Conservation (phyloP, 1,140 invertebrate species). For the Drosophila burlai region DNA sequence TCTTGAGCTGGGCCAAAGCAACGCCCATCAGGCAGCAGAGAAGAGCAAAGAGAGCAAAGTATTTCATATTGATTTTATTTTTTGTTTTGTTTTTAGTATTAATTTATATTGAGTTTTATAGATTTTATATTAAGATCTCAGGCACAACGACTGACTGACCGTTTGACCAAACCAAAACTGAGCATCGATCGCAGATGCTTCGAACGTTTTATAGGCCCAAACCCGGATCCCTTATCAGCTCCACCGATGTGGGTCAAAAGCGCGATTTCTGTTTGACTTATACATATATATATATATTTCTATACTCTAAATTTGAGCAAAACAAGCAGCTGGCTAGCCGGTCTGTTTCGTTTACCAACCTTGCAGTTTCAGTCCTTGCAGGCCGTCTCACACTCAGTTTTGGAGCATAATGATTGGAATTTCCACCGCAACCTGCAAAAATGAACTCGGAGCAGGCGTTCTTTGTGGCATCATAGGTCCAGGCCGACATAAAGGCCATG, state of each 20-base stretch:
- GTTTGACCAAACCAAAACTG: constrained; percentile 46
- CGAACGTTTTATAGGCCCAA: constrained; percentile 62
- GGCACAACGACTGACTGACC: constrained; percentile 2
- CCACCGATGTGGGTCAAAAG: constrained; percentile 53
- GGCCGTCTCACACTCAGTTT: constrained; percentile 53
- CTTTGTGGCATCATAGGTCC: constrained; percentile 89
- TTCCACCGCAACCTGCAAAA: constrained; percentile 88
- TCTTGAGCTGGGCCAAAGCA: constrained; percentile 51
- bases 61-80: constrained; percentile 60
- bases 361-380: constrained; percentile 62
- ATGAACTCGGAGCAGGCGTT: constrained; percentile 92
- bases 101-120: not conserved
- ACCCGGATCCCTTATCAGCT: constrained; percentile 62
- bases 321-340: constrained; percentile 31
- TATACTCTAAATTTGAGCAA: constrained; percentile 4
- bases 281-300: not conserved
- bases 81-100: no score
- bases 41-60: constrained; percentile 46
- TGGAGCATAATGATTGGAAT: constrained; percentile 62
- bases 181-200: not conserved
- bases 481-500: constrained; percentile 77
- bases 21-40: constrained; percentile 49
- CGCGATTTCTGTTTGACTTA: constrained; percentile 21
- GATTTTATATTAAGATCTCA: constrained; percentile 3
- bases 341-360: constrained; percentile 18